A percentile compares a stretch with the other conserved stretches of the same genome.
Conservation (phyloP, 64 coral and sea anemone species). For the Stichodactyla mertensii region DNA sequence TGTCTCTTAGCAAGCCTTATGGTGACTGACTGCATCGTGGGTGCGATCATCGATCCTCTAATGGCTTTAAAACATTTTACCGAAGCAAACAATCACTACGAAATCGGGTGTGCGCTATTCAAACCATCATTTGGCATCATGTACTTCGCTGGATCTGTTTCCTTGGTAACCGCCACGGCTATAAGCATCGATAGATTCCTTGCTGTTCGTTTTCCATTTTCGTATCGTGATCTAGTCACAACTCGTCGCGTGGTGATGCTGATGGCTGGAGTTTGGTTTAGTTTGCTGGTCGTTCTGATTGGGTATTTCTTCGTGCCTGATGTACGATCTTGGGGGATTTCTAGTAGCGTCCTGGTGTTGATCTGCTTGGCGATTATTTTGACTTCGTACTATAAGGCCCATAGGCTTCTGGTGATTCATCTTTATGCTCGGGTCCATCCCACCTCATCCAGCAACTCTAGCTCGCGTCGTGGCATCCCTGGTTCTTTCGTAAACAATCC, state of each 20-base stretch:
- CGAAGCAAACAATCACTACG: neutral
- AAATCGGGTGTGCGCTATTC: neutral
- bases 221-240: neutral
- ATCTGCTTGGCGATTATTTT: neutral
- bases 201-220: neutral
- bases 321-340: neutral
- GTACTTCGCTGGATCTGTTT: neutral
- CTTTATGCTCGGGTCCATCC: neutral
- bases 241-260: neutral
- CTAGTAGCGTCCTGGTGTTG: neutral
- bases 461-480: neutral
- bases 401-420: neutral
- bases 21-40: neutral
- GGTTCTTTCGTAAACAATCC: neutral
- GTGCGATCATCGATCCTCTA: neutral
- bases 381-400: neutral
- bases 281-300: neutral
- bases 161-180: neutral
- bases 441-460: neutral
- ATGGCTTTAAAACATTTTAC: conserved; percentile 12
- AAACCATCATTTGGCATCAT: neutral
- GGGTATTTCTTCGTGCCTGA: neutral
- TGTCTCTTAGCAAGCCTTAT: neutral
- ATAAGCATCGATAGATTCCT: conserved; percentile 14
- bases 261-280: neutral